Evolutionary conservation across 2,888 invertebrate genomes (phyloP).

Genomic region (Amblyteles armatorius): DNA sequence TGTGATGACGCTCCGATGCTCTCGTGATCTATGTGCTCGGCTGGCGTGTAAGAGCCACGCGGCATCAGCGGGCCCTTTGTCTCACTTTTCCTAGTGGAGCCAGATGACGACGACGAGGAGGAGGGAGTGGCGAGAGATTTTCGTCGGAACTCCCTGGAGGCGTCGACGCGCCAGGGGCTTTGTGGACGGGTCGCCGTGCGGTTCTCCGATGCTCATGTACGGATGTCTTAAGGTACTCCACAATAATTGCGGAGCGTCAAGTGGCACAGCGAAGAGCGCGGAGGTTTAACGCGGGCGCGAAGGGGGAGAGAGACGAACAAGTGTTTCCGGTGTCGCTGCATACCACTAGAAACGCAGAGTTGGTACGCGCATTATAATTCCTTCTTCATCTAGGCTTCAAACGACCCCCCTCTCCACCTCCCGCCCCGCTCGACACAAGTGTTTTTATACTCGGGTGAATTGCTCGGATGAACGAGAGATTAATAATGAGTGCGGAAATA

Average conservation of each 20-base stretch:
- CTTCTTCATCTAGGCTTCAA: background rate
- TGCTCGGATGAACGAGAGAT: background rate
- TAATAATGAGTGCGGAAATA: background rate
- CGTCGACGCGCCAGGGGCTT: conserved; percentile 24
- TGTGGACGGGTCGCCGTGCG: conserved; percentile 11
- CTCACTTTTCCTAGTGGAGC: conserved; percentile 33
- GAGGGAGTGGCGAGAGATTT: conserved; percentile 42
- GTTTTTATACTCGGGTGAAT: conserved; percentile 5
- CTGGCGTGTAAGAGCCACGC: background rate
- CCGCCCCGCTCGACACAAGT: background rate
- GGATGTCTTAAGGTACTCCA: conserved; percentile 53
- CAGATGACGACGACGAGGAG: conserved; percentile 36
- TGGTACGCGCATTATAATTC: conserved; percentile 21
- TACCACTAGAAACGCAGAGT: conserved; percentile 7
- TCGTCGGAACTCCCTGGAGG: conserved; percentile 49
- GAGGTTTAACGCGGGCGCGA: background rate
- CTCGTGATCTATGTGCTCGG: background rate
- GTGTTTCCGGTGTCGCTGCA: conserved; percentile 28
- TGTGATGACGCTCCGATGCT: background rate
- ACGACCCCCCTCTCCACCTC: background rate
- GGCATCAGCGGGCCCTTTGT: conserved; percentile 25
- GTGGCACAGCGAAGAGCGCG: conserved; percentile 37
- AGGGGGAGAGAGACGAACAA: background rate
- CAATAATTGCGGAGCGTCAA: conserved; percentile 56
- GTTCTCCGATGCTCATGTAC: conserved; percentile 39